Conservation (phyloP, 2,888 invertebrate species). For the Euphydryas editha region DNA sequence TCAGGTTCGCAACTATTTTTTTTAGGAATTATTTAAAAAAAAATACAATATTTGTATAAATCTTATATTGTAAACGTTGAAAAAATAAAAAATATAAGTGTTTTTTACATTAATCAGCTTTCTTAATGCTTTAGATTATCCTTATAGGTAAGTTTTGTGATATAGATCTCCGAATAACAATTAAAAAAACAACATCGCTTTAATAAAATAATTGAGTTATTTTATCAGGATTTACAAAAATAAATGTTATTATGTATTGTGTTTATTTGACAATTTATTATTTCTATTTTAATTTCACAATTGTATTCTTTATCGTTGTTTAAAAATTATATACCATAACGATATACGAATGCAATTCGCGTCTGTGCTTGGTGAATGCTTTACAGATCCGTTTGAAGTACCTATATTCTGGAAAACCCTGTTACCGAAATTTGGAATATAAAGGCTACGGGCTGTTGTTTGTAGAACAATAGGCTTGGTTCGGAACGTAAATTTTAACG, state of each 20-base stretch:
- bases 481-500: constrained; percentile 22
- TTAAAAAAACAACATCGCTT: too few relatives aligned
- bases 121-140: too few relatives aligned
- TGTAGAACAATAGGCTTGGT: constrained; percentile 18
- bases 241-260: too few relatives aligned
- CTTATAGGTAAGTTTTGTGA: too few relatives aligned
- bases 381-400: constrained; percentile 1
- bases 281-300: background rate
- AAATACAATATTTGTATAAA: background rate
- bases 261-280: too few relatives aligned
- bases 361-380: background rate
- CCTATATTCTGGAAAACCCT: background rate
- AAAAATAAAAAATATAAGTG: too few relatives aligned
- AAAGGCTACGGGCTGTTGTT: constrained; percentile 11
- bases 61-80: background rate
- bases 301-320: background rate
- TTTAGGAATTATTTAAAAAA: constrained; percentile 5
- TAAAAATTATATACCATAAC: background rate
- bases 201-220: too few relatives aligned
- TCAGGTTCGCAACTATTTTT: constrained; percentile 41
- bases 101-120: too few relatives aligned
- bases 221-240: too few relatives aligned
- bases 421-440: constrained; percentile 11
- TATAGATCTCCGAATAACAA: too few relatives aligned
- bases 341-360: background rate